A percentile compares a stretch with the other conserved stretches of the same genome.
These are phyloP conservation scores for Sphaeramia orbicularis DNA, from an alignment of 2,797 vertebrate species.

Conservation along the genomic window DNA sequence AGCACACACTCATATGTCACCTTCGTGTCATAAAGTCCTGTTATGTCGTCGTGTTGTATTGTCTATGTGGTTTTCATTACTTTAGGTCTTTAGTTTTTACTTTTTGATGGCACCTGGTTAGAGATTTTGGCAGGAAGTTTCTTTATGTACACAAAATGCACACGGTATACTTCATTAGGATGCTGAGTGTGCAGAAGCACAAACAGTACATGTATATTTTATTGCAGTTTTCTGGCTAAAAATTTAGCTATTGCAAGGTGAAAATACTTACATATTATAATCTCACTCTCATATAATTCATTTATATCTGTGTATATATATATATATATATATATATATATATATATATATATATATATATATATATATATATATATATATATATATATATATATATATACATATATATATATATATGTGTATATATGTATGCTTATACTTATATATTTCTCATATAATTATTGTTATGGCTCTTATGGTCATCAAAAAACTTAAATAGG, in stretches of 20 bases:
- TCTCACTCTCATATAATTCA: slow-evolving; percentile 65
- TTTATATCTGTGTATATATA: too few relatives aligned
- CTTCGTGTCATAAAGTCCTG: slow-evolving; percentile 51
- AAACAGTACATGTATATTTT: slow-evolving; percentile 56
- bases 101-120: slow-evolving; percentile 61
- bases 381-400: too few relatives aligned
- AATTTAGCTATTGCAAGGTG: slow-evolving; percentile 77
- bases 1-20: slow-evolving; percentile 56
- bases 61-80: slow-evolving; percentile 58
- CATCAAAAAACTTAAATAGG: slow-evolving; percentile 63
- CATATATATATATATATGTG: too few relatives aligned
- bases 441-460: slow-evolving; percentile 58
- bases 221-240: slow-evolving; percentile 77
- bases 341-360: too few relatives aligned
- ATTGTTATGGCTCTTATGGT: slow-evolving; percentile 78
- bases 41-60: slow-evolving; percentile 46
- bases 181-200: slow-evolving; percentile 52
- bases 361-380: too few relatives aligned
- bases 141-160: slow-evolving; percentile 63
- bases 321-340: too few relatives aligned
- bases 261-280: slow-evolving; percentile 68
- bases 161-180: slow-evolving; percentile 38
- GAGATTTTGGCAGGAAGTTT: slow-evolving; percentile 69
- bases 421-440: too few relatives aligned
- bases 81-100: slow-evolving; percentile 55